These are phyloP conservation scores for Danio albolineatus DNA, from an alignment of 2,797 vertebrate genomes.

Conservation along the genomic window DNA sequence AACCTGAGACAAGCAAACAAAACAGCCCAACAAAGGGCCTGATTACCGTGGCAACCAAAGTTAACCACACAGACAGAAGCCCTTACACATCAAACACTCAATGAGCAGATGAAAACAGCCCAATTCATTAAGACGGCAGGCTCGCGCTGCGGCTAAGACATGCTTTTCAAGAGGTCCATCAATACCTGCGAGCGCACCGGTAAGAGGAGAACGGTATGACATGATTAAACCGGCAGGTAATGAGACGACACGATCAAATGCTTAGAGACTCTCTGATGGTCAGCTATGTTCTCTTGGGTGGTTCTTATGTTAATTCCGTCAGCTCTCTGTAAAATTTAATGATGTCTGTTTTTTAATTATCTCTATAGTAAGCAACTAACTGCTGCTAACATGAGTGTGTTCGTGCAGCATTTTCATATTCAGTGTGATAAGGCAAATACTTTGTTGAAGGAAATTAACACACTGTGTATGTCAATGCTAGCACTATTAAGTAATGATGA, in stretches of 20 bases:
- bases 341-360: constrained; percentile 17
- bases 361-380: not conserved
- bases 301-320: constrained; percentile 23
- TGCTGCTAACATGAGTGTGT: not conserved
- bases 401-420: not conserved
- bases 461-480: not conserved
- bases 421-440: not conserved
- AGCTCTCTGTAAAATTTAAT: constrained; percentile 13
- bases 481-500: not conserved
- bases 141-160: not conserved
- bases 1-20: constrained; percentile 58
- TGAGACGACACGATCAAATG: constrained; percentile 32
- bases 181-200: constrained; percentile 39
- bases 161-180: constrained; percentile 50
- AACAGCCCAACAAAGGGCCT: constrained; percentile 57
- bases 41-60: constrained; percentile 58
- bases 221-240: constrained; percentile 37
- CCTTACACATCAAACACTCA: constrained; percentile 55
- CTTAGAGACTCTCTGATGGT: constrained; percentile 31
- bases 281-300: constrained; percentile 18
- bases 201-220: constrained; percentile 9
- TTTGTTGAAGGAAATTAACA: not conserved
- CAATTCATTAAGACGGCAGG: constrained; percentile 36
- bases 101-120: constrained; percentile 54
- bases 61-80: constrained; percentile 54